Conservation (phyloP, 2,888 invertebrate genomes). For the Hypolimnas misippus region DNA sequence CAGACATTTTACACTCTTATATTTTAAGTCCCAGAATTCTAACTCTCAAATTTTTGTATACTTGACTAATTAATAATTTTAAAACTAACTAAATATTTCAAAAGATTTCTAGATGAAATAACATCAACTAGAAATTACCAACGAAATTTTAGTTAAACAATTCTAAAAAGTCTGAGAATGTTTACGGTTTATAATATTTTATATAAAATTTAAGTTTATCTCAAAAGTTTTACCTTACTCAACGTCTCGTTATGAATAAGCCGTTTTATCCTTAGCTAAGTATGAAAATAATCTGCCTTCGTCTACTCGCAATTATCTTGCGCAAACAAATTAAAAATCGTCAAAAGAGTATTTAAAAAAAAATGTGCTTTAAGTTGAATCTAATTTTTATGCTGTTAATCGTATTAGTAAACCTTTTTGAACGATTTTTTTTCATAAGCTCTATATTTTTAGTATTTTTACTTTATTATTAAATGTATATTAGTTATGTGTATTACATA, state of each 20-base stretch:
- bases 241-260: constrained; percentile 31
- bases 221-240: constrained; percentile 30
- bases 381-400: neutral
- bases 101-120: neutral
- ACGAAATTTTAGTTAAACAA: constrained; percentile 7
- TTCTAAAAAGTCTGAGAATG: constrained; percentile 20
- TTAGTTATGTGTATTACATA: too few species aligned
- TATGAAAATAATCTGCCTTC: constrained; percentile 32
- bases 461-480: too few species aligned
- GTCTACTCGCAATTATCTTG: constrained; percentile 22
- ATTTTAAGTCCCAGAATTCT: too few species aligned
- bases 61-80: too few species aligned
- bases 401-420: neutral
- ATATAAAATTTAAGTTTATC: constrained; percentile 27
- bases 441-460: too few species aligned
- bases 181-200: constrained; percentile 25
- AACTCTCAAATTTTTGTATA: too few species aligned
- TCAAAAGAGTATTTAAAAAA: constrained; percentile 7
- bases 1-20: too few species aligned
- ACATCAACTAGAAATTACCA: neutral
- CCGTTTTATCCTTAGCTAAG: constrained; percentile 29
- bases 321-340: constrained; percentile 21
- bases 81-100: neutral
- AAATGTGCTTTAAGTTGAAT: neutral
- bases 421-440: neutral